These are phyloP conservation scores for Poecile atricapillus DNA, from an alignment of 2,113 vertebrate genomes.

Conservation along the genomic window DNA sequence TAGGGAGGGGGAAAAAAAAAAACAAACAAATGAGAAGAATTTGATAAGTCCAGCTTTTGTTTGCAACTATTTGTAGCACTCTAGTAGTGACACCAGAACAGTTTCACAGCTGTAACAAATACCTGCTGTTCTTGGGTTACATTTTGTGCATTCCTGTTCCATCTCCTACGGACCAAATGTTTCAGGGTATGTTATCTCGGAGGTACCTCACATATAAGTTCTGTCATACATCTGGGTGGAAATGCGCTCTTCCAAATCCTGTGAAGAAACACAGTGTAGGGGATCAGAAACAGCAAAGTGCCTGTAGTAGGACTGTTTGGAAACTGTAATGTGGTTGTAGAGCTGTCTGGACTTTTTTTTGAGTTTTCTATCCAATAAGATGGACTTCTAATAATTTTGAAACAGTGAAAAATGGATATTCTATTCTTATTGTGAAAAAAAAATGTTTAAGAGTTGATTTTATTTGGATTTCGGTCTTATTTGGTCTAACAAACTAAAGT, in stretches of 20 bases:
- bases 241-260: neutral
- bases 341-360: neutral
- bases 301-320: neutral
- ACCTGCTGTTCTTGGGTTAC: neutral
- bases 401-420: neutral
- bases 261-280: rapidly evolving
- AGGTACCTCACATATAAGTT: neutral
- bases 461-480: neutral
- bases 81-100: neutral
- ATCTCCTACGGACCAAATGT: neutral
- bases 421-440: neutral
- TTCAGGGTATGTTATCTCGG: neutral
- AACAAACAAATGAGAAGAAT: neutral
- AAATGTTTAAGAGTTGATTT: neutral
- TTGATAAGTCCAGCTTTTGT: neutral
- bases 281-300: neutral
- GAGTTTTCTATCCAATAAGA: neutral
- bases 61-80: neutral
- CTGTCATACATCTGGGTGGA: neutral
- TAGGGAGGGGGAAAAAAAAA: rapidly evolving
- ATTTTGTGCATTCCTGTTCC: neutral
- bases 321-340: neutral
- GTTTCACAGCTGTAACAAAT: neutral
- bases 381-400: neutral
- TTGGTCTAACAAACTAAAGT: neutral